phyloP scores from a whole-genome alignment of 2,113 vertebrate genomes.

The Pteropus alecto region DNA sequence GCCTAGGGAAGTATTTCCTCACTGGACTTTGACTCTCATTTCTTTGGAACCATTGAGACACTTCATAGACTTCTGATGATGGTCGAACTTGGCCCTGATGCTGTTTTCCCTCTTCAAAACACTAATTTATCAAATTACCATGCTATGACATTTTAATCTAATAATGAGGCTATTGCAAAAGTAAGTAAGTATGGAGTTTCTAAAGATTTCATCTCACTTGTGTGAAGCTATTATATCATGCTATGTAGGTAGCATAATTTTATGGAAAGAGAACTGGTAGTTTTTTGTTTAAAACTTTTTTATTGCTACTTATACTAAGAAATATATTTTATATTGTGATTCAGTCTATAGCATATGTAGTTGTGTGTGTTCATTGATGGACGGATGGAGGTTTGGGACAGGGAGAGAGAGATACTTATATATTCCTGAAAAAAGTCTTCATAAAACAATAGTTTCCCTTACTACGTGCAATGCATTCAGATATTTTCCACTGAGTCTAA shows the following conservation, averaged over 20 bases:
- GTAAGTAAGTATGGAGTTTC: background rate
- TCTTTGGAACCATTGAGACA: background rate
- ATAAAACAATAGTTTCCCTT: background rate
- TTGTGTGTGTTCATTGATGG: background rate
- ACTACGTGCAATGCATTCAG: background rate
- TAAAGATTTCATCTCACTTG: background rate
- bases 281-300: constrained; percentile 12
- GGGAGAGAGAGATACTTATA: background rate
- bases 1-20: background rate
- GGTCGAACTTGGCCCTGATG: background rate
- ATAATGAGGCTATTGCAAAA: background rate
- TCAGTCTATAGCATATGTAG: background rate
- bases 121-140: background rate
- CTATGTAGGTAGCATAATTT: background rate
- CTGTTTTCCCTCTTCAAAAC: background rate
- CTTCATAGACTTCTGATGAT: background rate
- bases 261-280: background rate
- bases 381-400: background rate
- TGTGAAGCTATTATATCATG: background rate
- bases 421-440: background rate
- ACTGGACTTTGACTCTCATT: background rate
- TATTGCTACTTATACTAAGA: background rate
- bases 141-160: background rate
- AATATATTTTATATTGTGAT: background rate
- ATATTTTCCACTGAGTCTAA: background rate